A percentile compares a stretch with the other conserved stretches of the same genome.
These are phyloP conservation scores for Pharmacophagus antenor DNA, from an alignment of 2,888 invertebrate genomes.

Conservation along the genomic window DNA sequence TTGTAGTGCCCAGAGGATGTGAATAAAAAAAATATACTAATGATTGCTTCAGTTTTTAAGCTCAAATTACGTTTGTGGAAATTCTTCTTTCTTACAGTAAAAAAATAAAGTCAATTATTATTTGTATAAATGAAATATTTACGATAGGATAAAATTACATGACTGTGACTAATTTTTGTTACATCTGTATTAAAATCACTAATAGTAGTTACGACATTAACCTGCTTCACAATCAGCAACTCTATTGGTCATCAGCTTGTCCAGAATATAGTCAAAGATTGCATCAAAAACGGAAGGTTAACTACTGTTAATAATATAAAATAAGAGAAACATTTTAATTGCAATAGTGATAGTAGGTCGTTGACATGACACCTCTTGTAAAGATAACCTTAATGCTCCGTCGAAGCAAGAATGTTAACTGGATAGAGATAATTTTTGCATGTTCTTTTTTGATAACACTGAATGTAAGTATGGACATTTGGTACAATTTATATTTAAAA, in stretches of 20 bases:
- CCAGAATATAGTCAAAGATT: not conserved
- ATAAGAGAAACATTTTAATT: not conserved
- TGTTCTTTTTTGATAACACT: not conserved
- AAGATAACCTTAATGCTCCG: not conserved
- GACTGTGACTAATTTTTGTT: too few relatives aligned
- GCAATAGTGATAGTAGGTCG: not conserved
- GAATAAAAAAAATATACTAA: too few relatives aligned
- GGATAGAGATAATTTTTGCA: not conserved
- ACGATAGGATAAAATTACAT: too few relatives aligned
- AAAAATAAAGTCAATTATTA: too few relatives aligned
- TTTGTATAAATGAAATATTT: too few relatives aligned
- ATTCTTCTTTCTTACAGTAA: too few relatives aligned
- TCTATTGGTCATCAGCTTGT: not conserved
- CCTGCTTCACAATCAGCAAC: not conserved
- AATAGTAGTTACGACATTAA: not conserved
- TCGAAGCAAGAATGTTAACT: too few relatives aligned
- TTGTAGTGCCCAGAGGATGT: too few relatives aligned
- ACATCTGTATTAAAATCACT: not conserved
- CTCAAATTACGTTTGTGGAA: too few relatives aligned
- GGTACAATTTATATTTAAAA: too few relatives aligned
- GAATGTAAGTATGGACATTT: too few relatives aligned
- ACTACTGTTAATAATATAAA: not conserved
- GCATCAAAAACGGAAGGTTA: not conserved
- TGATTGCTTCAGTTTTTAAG: too few relatives aligned
- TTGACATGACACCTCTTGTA: not conserved